A percentile compares a stretch with the other conserved stretches of the same genome.
phyloP scores from a whole-genome alignment of 2,113 vertebrate species.

The Tetrao urogallus region DNA sequence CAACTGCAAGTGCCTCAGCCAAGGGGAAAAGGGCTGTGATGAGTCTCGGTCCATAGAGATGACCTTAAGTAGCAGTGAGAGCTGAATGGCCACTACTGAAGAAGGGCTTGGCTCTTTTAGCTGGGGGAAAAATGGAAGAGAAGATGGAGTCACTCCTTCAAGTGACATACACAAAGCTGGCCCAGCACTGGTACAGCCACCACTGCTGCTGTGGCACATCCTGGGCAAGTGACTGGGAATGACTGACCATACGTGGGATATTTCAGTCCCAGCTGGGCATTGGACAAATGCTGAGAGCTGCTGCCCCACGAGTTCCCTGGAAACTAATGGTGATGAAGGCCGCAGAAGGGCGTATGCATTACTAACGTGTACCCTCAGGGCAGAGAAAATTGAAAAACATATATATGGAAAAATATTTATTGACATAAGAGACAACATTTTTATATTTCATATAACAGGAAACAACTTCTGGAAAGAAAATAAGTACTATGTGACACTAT shows the following conservation, averaged over 20 bases:
- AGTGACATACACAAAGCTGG: not conserved
- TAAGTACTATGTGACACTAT: not conserved
- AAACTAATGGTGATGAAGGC: not conserved
- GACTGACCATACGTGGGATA: not conserved
- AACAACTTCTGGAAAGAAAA: not conserved
- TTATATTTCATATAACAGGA: not conserved
- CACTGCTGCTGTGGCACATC: not conserved
- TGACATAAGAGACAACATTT: not conserved
- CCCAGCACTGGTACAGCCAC: not conserved
- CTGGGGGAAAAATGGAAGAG: not conserved
- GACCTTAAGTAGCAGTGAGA: accelerated
- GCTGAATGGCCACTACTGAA: not conserved
- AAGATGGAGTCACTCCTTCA: not conserved
- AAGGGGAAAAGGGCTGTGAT: not conserved
- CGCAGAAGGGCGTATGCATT: not conserved
- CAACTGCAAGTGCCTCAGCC: not conserved
- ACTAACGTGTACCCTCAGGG: not conserved
- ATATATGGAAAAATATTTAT: not conserved
- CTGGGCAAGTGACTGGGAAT: not conserved
- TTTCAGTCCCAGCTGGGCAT: not conserved
- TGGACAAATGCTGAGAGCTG: not conserved
- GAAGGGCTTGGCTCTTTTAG: not conserved
- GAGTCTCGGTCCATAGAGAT: not conserved
- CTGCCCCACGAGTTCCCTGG: not conserved
- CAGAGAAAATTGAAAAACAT: not conserved